A percentile compares a stretch with the other conserved stretches of the same genome.
These are phyloP conservation scores for Hemicordylus capensis DNA, from an alignment of 2,113 vertebrate species.

Conservation along the genomic window DNA sequence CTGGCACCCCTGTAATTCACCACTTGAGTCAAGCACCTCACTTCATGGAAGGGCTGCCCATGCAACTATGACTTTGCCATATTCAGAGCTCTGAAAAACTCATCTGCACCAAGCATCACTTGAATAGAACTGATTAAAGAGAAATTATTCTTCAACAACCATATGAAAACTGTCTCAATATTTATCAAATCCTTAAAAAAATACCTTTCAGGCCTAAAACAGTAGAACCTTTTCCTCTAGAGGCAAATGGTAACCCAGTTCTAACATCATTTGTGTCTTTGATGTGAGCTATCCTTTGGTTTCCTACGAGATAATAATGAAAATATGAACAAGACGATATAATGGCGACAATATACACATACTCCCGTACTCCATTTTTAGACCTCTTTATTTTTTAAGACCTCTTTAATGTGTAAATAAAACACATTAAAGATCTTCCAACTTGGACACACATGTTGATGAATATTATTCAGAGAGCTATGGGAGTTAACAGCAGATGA, in stretches of 20 bases:
- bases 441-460: too few relatives aligned
- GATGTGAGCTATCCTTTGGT: neutral
- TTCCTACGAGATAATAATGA: neutral
- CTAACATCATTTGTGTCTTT: neutral
- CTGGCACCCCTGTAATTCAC: too few relatives aligned
- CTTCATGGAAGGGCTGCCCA: too few relatives aligned
- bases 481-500: too few relatives aligned
- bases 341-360: too few relatives aligned
- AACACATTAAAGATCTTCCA: too few relatives aligned
- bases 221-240: slow-evolving; percentile 13
- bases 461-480: too few relatives aligned
- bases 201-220: neutral
- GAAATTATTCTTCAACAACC: neutral
- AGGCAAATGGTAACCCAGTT: neutral
- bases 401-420: too few relatives aligned
- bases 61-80: neutral
- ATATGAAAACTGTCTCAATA: neutral
- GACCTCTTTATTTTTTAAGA: too few relatives aligned
- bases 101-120: neutral
- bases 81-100: neutral
- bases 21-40: too few relatives aligned
- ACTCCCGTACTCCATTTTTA: too few relatives aligned
- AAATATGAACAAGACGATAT: too few relatives aligned
- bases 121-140: slow-evolving; percentile 2
- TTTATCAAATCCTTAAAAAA: neutral